These are phyloP conservation scores for Harpegnathos saltator DNA, from an alignment of 1,140 invertebrate genomes.

Conservation along the genomic window DNA sequence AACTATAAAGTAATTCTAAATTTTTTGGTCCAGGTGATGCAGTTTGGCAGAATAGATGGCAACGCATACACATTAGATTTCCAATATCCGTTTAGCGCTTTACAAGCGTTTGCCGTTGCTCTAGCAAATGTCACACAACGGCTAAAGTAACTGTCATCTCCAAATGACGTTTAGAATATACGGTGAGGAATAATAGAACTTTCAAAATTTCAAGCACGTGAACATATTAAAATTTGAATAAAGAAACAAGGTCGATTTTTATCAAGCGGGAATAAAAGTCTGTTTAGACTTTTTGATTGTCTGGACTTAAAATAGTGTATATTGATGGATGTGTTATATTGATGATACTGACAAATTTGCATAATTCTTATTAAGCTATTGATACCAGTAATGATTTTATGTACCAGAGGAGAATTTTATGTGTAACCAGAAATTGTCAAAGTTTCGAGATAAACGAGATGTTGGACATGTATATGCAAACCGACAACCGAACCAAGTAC, in stretches of 20 bases:
- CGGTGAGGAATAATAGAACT: neutral
- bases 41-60: constrained; percentile 99
- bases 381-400: neutral
- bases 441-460: neutral
- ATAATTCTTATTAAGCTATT: neutral
- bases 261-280: constrained; percentile 48
- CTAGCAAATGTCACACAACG: constrained; percentile 99
- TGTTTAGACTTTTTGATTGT: constrained; percentile 31
- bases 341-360: neutral
- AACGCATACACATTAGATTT: constrained; percentile 99
- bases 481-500: too few species aligned
- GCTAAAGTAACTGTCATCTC: constrained; percentile 92
- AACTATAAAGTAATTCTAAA: neutral
- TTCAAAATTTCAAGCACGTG: neutral
- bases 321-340: neutral
- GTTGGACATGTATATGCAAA: constrained; percentile 5
- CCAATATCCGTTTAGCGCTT: constrained; percentile 98
- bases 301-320: neutral
- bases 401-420: neutral
- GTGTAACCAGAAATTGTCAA: neutral
- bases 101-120: constrained; percentile 99
- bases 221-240: neutral
- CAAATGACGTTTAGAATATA: constrained; percentile 49
- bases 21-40: constrained; percentile 94
- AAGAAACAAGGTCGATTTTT: constrained; percentile 32